Percentiles rank a stretch among this genome's conserved stretches.
Evolutionary conservation across 1,140 invertebrate species (phyloP).

Genomic region (Brachionus sp.): DNA sequence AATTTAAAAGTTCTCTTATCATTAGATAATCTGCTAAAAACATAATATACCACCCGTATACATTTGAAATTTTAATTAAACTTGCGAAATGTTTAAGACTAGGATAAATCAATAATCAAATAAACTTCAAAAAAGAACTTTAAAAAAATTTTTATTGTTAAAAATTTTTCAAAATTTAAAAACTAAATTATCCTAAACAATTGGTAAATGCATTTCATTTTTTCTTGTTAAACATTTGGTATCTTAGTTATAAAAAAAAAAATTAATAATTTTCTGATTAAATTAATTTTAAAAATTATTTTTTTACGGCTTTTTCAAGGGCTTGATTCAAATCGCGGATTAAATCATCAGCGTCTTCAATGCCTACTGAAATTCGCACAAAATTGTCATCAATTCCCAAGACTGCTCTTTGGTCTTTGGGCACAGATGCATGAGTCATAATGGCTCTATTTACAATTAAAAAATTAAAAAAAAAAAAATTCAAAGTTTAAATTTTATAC

Average conservation of each 20-base stretch:
- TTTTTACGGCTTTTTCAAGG: slow-evolving; percentile 49
- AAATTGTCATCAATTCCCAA: slow-evolving; percentile 82
- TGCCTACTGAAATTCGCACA: slow-evolving; percentile 82
- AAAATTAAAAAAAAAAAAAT: background rate
- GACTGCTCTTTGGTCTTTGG: slow-evolving; percentile 66
- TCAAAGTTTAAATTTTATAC: slow-evolving; percentile 50
- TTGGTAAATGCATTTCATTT: background rate
- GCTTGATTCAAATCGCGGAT: slow-evolving; percentile 82
- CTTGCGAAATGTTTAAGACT: background rate
- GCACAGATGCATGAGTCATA: slow-evolving; percentile 63
- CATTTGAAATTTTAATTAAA: background rate
- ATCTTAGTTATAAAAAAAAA: background rate
- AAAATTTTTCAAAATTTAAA: background rate
- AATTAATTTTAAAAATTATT: background rate
- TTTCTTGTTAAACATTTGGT: slow-evolving; percentile 25
- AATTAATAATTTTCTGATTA: background rate
- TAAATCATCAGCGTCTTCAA: slow-evolving; percentile 81
- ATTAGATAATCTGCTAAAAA: background rate
- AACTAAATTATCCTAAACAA: slow-evolving; percentile 21
- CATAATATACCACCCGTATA: background rate
- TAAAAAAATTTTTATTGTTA: background rate
- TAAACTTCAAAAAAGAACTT: background rate
- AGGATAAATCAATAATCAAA: background rate
- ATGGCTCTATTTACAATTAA: slow-evolving; percentile 52
- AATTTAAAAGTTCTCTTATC: background rate